Evolutionary conservation across 2,888 invertebrate genomes (phyloP).

Genomic region (Andrena fulva): DNA sequence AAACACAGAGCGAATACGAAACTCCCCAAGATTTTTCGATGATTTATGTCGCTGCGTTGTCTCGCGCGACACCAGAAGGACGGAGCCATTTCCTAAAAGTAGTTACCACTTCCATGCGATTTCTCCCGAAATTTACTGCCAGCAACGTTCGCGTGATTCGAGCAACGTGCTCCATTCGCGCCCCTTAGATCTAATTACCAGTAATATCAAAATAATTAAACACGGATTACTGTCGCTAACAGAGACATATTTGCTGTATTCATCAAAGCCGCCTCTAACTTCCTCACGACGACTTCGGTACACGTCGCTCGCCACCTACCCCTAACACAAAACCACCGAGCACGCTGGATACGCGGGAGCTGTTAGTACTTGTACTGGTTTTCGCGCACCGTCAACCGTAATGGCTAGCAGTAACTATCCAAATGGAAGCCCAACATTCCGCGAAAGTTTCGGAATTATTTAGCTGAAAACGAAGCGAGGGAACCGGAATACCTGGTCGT

Average conservation of each 20-base stretch:
- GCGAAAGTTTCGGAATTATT: slow-evolving; percentile 35
- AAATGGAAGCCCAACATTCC: slow-evolving; percentile 6
- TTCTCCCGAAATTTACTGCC: not conserved
- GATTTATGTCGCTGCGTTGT: not conserved
- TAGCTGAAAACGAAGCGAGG: slow-evolving; percentile 9
- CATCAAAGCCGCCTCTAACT: not conserved
- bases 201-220: too few species aligned
- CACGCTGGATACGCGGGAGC: not conserved
- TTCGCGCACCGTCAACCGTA: not conserved
- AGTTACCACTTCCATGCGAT: not conserved
- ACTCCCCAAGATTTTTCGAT: not conserved
- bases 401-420: not conserved
- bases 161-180: too few species aligned
- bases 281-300: not conserved
- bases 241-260: too few species aligned
- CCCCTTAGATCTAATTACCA: too few species aligned
- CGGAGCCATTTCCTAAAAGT: not conserved
- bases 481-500: not conserved
- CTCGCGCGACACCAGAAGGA: not conserved
- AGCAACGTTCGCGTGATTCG: not conserved
- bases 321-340: not conserved
- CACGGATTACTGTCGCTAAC: too few species aligned
- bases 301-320: not conserved
- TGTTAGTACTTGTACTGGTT: not conserved
- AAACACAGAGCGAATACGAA: slow-evolving; percentile 4